Evolutionary conservation across 2,888 invertebrate species (phyloP).

Genomic region (Caenorhabditis plicata): DNA sequence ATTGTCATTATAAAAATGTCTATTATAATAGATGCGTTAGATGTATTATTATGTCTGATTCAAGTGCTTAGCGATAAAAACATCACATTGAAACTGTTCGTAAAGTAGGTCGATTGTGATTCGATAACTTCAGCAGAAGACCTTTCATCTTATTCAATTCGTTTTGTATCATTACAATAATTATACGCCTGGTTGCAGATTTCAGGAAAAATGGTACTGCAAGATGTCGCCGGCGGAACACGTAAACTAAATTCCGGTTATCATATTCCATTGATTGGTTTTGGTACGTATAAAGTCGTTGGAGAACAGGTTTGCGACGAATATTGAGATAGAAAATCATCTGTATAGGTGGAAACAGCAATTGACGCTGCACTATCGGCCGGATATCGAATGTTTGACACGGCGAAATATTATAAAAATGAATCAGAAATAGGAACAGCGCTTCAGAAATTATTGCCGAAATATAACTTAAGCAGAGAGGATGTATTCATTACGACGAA

Average conservation of each 20-base stretch:
- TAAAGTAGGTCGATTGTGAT: too few relatives aligned
- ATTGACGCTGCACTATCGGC: constrained; percentile 66
- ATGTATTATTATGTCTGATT: too few relatives aligned
- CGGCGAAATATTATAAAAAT: constrained; percentile 78
- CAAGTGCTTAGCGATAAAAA: too few relatives aligned
- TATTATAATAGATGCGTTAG: too few relatives aligned
- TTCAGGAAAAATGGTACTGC: too few relatives aligned
- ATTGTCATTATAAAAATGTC: too few relatives aligned
- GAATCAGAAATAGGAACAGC: constrained; percentile 75
- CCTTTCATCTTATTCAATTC: too few relatives aligned
- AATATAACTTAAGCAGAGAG: constrained; percentile 74
- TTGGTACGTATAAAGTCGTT: constrained; percentile 61
- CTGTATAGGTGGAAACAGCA: neutral
- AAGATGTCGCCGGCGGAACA: constrained; percentile 35
- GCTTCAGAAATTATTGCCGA: constrained; percentile 72
- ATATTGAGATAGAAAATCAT: neutral
- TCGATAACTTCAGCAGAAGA: too few relatives aligned
- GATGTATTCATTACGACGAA: constrained; percentile 82
- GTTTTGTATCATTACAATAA: too few relatives aligned
- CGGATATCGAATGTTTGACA: constrained; percentile 72
- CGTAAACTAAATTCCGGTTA: constrained; percentile 49
- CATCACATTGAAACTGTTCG: too few relatives aligned
- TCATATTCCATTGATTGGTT: constrained; percentile 59
- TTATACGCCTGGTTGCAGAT: too few relatives aligned
- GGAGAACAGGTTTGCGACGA: too few relatives aligned